Evolutionary conservation across 2,113 vertebrate genomes (phyloP), one percentile per base, ranked within the genome.

Genomic region (Grus americana): DNA sequence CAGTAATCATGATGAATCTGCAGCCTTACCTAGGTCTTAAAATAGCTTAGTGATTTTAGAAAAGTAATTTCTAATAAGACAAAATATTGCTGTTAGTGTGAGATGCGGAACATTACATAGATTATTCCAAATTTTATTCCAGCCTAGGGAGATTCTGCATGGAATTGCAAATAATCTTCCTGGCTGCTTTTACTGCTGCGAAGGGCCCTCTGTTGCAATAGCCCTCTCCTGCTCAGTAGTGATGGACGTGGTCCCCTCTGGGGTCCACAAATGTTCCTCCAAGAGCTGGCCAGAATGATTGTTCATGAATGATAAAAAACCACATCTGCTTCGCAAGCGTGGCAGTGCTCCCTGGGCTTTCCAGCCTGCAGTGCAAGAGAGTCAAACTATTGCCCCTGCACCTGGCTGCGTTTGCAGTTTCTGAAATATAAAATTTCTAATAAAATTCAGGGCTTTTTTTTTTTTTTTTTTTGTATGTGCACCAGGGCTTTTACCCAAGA

Each of bases 61-160:
- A 79, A 89, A 91, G 58, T 50, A 82, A 82, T 94, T 95, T 95
- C 80, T 91, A 95, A 82, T 86, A 92, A 62, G 34, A 52, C 32
- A 70, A 94, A 79, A 73, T 82, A 54, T 63, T 95, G 62, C 71
- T 59, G 34, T 44, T 93, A 73, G 24, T 55, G 49, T 52, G 76
- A 94, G 34, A 49, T 36, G 59, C 0, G 0, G 78, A 89, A 62
- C 62, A 29, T 88, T 70, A 85, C 30, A 88, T 7, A 75, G 74
- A 88, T 67, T 83, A 78, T 66, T 92, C 59, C n/a, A 62, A 83
- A 90, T 95, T 96, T 94, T 90, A 95, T 91, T 88, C 84, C 52
- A 88, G 68, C 84, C 89, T 66, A 38, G 91, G 63, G 90, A 91
- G 54, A 76, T 82, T 90, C 70, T 82, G 66, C 26, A 44, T 50